Evolutionary conservation across 2,113 vertebrate species (phyloP), one percentile per base, ranked within the genome.

Genomic region (Brachionichthys hirsutus): DNA sequence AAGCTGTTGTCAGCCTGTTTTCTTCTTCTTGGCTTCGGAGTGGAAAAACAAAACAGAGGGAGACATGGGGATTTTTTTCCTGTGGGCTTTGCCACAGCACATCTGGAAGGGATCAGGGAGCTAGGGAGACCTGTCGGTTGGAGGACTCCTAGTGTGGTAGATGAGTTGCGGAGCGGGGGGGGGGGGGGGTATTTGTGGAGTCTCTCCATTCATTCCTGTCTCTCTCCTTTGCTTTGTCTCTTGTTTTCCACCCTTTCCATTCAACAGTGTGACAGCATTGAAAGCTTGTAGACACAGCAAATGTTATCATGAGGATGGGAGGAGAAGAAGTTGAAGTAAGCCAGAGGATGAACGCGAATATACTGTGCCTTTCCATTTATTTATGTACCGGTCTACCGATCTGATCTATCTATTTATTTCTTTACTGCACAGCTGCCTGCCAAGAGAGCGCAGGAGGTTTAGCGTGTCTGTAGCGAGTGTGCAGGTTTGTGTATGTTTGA

Each of bases 51-150:
- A 78, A 76, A 46, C 70, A 74, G 61, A 68, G 77, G 42, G 60
- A 65, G 43, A 62, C 9, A 2, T 46, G 19, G 47, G 35, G 54
- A 24, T 74, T 80, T 85, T n/a, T 67, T 69, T 43, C 78, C 79
- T 85, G 46, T 70, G 74, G 80, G 66, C 69, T 85, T 77, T 71
- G 70, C 73, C 81, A 77, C 73, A 58, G 46, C 68, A 84, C 91
- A 92, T 91, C 88, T 92, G 90, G 88, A 91, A 85, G 72, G 70
- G 61, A 90, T 91, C 81, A 88, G 70, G 49, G 57, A 86, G 73
- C 42, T 72, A 47, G 70, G 71, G 63, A 81, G 81, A 85, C 78
- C 87, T 88, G 86, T 84, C 82, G 73, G 73, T 65, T 67, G 61
- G 58, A 84, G 77, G 49, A 19, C 72, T 75, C 73, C 42, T 58